phyloP scores from a whole-genome alignment of 2,113 vertebrate species.

The Gambusia holbrooki region DNA sequence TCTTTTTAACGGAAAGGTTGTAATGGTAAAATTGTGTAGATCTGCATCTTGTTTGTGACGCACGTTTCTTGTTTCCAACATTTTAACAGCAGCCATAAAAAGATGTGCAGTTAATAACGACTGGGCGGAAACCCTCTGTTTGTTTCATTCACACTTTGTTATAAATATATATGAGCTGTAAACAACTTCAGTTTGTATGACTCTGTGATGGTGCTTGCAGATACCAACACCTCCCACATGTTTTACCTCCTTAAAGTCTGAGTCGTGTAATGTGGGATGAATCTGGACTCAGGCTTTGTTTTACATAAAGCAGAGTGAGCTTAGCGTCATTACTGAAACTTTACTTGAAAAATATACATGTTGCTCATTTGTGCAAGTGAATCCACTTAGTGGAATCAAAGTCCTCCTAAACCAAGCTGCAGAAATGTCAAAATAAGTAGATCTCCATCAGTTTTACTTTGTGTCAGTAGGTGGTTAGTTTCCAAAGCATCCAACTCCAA shows the following conservation, averaged over 20 bases:
- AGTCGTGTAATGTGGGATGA: conserved; percentile 6
- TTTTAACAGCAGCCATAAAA: background rate
- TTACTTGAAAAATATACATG: background rate
- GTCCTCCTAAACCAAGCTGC: background rate
- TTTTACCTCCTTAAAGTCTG: conserved; percentile 17
- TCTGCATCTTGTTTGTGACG: too few species aligned
- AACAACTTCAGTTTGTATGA: conserved; percentile 18
- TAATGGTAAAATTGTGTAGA: too few species aligned
- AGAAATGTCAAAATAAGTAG: background rate
- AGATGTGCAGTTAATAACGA: background rate
- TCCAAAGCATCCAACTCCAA: conserved; percentile 13
- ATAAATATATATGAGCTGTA: conserved; percentile 23
- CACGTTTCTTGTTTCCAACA: background rate
- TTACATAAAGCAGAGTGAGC: background rate
- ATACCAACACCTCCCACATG: conserved; percentile 10
- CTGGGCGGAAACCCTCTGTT: background rate
- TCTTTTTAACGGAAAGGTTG: too few species aligned
- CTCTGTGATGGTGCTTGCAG: conserved; percentile 16
- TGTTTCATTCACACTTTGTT: conserved; percentile 8
- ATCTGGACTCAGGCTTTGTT: background rate
- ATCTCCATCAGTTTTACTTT: background rate
- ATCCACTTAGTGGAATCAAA: background rate
- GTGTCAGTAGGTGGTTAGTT: conserved; percentile 15
- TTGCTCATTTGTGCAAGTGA: background rate
- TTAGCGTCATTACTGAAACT: background rate